Evolutionary conservation across 2,888 invertebrate genomes (phyloP).

Genomic region (Hofmannophila pseudospretella): DNA sequence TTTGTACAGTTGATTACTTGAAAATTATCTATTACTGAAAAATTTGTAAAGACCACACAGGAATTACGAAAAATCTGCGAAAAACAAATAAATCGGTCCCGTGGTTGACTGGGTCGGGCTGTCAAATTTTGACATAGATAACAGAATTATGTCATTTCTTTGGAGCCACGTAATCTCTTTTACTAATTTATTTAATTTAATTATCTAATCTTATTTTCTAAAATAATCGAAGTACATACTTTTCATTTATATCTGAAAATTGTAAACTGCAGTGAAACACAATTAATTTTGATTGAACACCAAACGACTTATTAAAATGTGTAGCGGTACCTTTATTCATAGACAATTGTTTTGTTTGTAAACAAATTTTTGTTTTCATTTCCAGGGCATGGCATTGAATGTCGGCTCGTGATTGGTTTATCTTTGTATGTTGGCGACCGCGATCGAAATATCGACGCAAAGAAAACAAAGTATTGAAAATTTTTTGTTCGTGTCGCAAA

Average conservation of each 20-base stretch:
- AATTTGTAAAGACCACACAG: constrained; percentile 36
- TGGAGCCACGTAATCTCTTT: constrained; percentile 9
- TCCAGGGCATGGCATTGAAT: neutral
- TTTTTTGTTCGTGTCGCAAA: constrained; percentile 2
- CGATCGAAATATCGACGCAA: constrained; percentile 20
- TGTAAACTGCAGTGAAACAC: too few relatives aligned
- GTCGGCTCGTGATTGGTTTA: constrained; percentile 18
- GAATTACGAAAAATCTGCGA: constrained; percentile 34
- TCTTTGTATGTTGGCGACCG: constrained; percentile 13
- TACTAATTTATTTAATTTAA: neutral
- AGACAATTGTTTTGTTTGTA: constrained; percentile 25
- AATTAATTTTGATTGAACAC: too few relatives aligned
- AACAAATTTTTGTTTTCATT: constrained; percentile 22
- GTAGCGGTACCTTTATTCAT: neutral
- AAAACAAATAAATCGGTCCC: constrained; percentile 49
- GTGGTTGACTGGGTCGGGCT: constrained; percentile 37
- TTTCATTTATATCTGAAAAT: too few relatives aligned
- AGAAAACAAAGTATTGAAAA: constrained; percentile 21
- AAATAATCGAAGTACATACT: too few relatives aligned
- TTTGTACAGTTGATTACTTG: neutral
- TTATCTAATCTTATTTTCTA: neutral
- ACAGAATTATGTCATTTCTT: constrained; percentile 7
- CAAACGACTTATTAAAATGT: too few relatives aligned
- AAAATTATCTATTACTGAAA: constrained; percentile 31
- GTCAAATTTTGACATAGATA: constrained; percentile 31